Base-by-base conservation (phyloP, 2,113 vertebrate genomes). In the Marmota flaviventris region DNA sequence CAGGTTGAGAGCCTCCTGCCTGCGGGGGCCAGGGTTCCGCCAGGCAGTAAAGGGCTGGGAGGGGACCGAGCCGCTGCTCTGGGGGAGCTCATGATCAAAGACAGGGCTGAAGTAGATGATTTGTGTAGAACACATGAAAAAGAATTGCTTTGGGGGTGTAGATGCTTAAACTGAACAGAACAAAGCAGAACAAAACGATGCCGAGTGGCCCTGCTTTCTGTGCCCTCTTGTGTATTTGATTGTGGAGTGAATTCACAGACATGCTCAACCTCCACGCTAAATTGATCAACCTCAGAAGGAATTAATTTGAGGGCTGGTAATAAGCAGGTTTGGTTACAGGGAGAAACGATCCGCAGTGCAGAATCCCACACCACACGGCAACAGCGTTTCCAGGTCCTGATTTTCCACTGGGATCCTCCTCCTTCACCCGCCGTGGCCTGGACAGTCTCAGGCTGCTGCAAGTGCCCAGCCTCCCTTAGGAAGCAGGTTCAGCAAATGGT, bases 301-400 rank as follows among this genome's bases (percentile, higher is more conserved):
- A 51, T 51, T 83, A 67, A 79, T 67, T 29, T 13, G 89, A 82
- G 94, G 85, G 51, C 63, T 84, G 91, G 73, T 89, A 61, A 89
- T 27, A 58, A 84, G 65, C 58, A 91, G 69, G 9, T 42, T 92
- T 90, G 82, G 16, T 69, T 61, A 61, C 14, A 45, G 63, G 86
- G 70, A 93, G 61, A 76, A 88, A 73, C 7, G 53, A 34, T 14
- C 32, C 4, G 2, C 25, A 4, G 48, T 1, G 7, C 39, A 77
- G 85, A 85, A 70, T 63, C 63, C n/a, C 45, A 79, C 53, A 29
- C 65, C 1, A 16, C 17, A 7, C 0, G 0, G 58, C 51, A 76
- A 14, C 4, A 4, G 25, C 56, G 14, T 39, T 67, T 72, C 69
- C 67, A 0, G 51, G 29, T 7, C 34, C 73, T 1, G 0, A 4